Evolutionary conservation across 2,888 invertebrate species (phyloP).

Genomic region (Lithodes maja): DNA sequence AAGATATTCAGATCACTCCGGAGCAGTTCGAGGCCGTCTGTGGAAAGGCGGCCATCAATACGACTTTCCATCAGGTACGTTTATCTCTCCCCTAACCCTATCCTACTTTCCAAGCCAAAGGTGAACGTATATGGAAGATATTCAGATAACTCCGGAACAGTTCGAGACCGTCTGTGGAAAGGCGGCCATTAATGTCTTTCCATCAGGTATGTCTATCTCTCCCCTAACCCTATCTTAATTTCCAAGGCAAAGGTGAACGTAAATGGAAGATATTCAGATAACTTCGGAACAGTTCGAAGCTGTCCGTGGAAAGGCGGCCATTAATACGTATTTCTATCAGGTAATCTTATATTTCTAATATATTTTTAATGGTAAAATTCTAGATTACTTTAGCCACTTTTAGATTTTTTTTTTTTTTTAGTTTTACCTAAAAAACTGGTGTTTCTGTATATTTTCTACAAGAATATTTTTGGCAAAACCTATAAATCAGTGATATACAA

Average conservation of each 20-base stretch:
- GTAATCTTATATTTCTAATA: slow-evolving; percentile 13
- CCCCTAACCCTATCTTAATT: neutral
- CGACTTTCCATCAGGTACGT: slow-evolving; percentile 77
- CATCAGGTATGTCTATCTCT: slow-evolving; percentile 73
- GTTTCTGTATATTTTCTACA: too few species aligned
- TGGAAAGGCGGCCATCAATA: slow-evolving; percentile 74
- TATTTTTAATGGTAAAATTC: neutral
- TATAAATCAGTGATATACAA: too few species aligned
- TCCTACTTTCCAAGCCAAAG: too few species aligned
- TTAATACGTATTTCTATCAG: slow-evolving; percentile 77
- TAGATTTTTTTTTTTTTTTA: too few species aligned
- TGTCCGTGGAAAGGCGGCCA: slow-evolving; percentile 79
- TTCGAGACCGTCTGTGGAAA: slow-evolving; percentile 85
- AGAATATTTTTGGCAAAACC: too few species aligned
- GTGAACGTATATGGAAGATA: slow-evolving; percentile 81
- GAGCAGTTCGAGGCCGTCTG: slow-evolving; percentile 92
- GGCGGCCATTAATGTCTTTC: slow-evolving; percentile 76
- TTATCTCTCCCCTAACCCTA: neutral
- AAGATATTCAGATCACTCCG: slow-evolving; percentile 90
- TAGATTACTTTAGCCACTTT: too few species aligned
- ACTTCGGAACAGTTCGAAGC: slow-evolving; percentile 90
- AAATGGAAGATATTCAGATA: slow-evolving; percentile 89
- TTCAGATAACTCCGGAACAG: slow-evolving; percentile 90
- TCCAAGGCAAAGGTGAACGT: neutral
- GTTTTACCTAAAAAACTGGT: too few species aligned